Evolutionary conservation across 1,140 invertebrate genomes (phyloP), one percentile per base, ranked within the genome.

Genomic region (Ooceraea biroi): DNA sequence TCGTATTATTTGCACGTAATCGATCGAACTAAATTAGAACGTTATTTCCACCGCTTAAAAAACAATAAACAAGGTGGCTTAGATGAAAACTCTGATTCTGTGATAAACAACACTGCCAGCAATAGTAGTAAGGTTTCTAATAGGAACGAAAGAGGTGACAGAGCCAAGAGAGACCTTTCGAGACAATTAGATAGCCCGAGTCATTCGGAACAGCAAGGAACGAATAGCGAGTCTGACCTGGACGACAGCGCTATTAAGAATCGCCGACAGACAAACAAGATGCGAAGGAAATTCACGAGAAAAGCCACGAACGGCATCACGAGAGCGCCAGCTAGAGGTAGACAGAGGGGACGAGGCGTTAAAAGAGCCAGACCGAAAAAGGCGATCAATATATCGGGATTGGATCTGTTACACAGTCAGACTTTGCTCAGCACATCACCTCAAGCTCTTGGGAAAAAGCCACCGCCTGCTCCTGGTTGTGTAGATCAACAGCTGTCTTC

Each of bases 1-100:
- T 98, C 98, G 68, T 99, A 99, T 95, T 99, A 98, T 96, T 95
- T 99, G 85, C 99, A 99, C 95, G 97, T 98, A 90, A 99, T 99
- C 91, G 99, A 99, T 96, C 96, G 98, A 92, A 98, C 98, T 76
- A 98, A 98, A 96, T 95, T 99, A 92, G 98, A 99, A 95, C 97
- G 98, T 94, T 99, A 99, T 95, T 99, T 99, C 95, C 97, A 98
- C 95, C 97, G 97, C 93, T 95, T 97, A 91, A 98, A 97, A 94
- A 97, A 98, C 95, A 97, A 98, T 90, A 97, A 97, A 94, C 95
- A 97, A 93, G 97, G 97, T 94, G 96, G 96, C 88, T 80, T 84
- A 27, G 93, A 94, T 91, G 91, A 92, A 91, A 92, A 93, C 84
- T 91, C 91, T 87, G 94, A 94, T 93, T 94, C 92, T 94, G 93